A percentile compares a stretch with the other conserved stretches of the same genome.
Conservation (phyloP, 2,797 vertebrate species). For the Onychomys arenicola region DNA sequence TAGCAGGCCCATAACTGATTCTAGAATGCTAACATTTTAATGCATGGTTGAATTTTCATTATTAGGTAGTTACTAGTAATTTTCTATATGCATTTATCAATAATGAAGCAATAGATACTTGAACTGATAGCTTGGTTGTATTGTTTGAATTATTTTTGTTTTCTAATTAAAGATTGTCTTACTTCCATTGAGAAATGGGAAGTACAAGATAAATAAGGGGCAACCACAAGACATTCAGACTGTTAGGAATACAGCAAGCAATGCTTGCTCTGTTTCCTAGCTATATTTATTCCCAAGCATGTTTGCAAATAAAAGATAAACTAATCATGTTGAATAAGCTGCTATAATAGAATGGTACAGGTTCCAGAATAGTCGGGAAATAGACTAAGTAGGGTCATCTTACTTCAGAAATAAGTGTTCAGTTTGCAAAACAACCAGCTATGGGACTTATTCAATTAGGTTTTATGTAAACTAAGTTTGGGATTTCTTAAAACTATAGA, state of each 20-base stretch:
- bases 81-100: conserved; percentile 88
- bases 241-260: conserved; percentile 83
- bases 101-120: conserved; percentile 90
- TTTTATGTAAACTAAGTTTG: conserved; percentile 50
- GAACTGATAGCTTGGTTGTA: conserved; percentile 88
- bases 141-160: conserved; percentile 86
- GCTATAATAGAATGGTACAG: conserved; percentile 88
- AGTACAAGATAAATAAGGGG: conserved; percentile 85
- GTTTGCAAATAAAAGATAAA: too few species aligned
- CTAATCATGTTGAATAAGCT: conserved; percentile 86
- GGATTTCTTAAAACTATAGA: conserved; percentile 75
- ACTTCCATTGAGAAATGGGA: conserved; percentile 85
- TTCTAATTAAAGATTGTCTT: conserved; percentile 83
- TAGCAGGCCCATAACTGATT: conserved; percentile 83
- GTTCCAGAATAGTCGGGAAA: conserved; percentile 83
- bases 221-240: conserved; percentile 88
- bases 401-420: not conserved
- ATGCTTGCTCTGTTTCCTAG: conserved; percentile 81
- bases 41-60: conserved; percentile 88
- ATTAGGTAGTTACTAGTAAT: conserved; percentile 86
- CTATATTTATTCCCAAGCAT: conserved; percentile 84
- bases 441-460: conserved; percentile 70
- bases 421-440: conserved; percentile 48
- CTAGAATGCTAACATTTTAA: conserved; percentile 86
- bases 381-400: not conserved